Evolutionary conservation across 1,140 invertebrate species (phyloP).

Genomic region (Diuraphis noxia): DNA sequence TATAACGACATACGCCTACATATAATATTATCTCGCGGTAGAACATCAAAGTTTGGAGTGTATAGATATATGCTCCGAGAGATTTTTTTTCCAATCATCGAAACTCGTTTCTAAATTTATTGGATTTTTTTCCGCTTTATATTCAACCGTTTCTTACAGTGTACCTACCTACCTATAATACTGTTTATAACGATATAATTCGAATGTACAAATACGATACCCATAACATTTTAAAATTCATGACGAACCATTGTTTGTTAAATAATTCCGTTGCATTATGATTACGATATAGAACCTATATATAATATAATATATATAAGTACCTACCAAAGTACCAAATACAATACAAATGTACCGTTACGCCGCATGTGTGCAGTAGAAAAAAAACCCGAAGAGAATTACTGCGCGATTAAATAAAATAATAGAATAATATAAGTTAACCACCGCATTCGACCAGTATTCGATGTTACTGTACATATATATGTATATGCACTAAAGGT

Average conservation of each 20-base stretch:
- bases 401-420: background rate
- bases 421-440: background rate
- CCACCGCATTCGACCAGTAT: background rate
- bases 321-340: background rate
- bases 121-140: background rate
- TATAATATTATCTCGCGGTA: background rate
- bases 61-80: background rate
- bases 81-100: background rate
- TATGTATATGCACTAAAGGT: no score
- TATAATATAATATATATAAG: background rate
- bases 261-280: background rate
- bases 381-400: background rate
- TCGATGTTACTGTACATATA: no score
- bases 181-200: background rate
- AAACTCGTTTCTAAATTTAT: background rate
- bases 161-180: background rate
- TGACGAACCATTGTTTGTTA: background rate
- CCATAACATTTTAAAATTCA: slow-evolving; percentile 26
- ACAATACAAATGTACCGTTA: slow-evolving; percentile 18
- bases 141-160: background rate
- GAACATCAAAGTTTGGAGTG: background rate
- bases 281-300: background rate
- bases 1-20: background rate
- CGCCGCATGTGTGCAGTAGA: background rate
- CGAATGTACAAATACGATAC: background rate